Evolutionary conservation across 2,797 vertebrate genomes (phyloP), one percentile per base, ranked within the genome.

Genomic region (Notoglanidium macrostoma): DNA sequence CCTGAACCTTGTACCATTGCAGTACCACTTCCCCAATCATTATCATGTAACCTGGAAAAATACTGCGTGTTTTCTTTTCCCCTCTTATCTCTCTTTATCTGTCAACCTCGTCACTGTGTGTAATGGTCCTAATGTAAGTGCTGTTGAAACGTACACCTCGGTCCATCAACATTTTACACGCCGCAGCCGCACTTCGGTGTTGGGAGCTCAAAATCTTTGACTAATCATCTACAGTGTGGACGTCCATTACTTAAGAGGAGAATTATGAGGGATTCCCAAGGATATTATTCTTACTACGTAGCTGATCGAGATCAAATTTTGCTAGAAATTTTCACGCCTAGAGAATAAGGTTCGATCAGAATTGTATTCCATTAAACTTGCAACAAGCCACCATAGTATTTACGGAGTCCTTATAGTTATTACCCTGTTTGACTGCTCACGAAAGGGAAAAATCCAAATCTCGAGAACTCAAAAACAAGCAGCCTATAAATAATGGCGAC

Each of bases 91-190:
- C 80, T 61, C 15, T 83, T 67, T 51, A 83, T 51, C 80, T 67
- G 73, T 85, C 57, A 15, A 77, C 55, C n/a, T 77, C 5, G 6
- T 51, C 84, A 35, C 84, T 17, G 59, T 51, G 76, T 68, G 76
- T 80, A 92, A 94, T 92, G 93, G 91, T 91, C 90, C 91, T 85
- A 90, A 92, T 93, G 73, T 93, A 87, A 88, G 51, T 32, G 83
- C 94, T 92, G 94, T 93, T 93, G 94, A 95, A 95, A 93, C 17
- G 83, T 95, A 91, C 94, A 94, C 95, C 93, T 95, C 87, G 26
- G 88, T 85, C 90, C 76, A 74, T 59, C 85, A 85, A 46, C 67
- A n/a, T 87, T 72, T 77, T 49, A 83, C 82, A 83, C 57, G 40
- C 46, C 74, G 35, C 84, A 65, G 29, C 51, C 49, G 80, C 61